Conservation (phyloP, 2,113 vertebrate genomes). For the Lepus europaeus region DNA sequence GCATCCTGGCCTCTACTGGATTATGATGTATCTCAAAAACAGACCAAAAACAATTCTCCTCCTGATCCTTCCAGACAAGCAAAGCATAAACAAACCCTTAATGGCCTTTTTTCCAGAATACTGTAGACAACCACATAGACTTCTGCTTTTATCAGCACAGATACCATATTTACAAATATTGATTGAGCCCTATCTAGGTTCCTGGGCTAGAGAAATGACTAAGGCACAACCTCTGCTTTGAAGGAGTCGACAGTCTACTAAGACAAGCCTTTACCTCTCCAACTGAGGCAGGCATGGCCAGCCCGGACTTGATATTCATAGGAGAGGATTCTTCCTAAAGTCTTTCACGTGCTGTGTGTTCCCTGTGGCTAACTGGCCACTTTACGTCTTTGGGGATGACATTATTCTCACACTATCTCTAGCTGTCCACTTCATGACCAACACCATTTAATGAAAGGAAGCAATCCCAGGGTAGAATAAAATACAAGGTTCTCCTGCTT, state of each 20-base stretch:
- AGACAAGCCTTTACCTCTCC: background rate
- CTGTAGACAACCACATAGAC: background rate
- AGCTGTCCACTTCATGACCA: background rate
- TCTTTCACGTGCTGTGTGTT: constrained; percentile 38
- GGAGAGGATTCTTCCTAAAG: constrained; percentile 9
- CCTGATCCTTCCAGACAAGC: background rate
- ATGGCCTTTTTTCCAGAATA: background rate
- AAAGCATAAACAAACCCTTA: background rate
- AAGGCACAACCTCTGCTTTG: background rate
- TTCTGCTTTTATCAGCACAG: background rate
- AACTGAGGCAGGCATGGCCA: background rate
- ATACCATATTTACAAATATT: background rate
- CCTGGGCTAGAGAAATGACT: background rate
- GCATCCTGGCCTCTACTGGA: background rate
- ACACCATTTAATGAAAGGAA: background rate
- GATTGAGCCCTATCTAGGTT: background rate
- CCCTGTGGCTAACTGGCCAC: background rate
- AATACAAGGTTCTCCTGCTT: background rate
- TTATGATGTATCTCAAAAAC: constrained; percentile 3
- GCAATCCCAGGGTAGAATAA: constrained; percentile 14
- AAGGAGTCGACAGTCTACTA: background rate
- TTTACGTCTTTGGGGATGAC: constrained; percentile 38
- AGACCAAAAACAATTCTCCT: background rate
- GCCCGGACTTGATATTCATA: constrained; percentile 18
- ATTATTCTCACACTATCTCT: background rate